Evolutionary conservation across 2,113 vertebrate species (phyloP), one percentile per base, ranked within the genome.

Genomic region (Arvicanthis niloticus): DNA sequence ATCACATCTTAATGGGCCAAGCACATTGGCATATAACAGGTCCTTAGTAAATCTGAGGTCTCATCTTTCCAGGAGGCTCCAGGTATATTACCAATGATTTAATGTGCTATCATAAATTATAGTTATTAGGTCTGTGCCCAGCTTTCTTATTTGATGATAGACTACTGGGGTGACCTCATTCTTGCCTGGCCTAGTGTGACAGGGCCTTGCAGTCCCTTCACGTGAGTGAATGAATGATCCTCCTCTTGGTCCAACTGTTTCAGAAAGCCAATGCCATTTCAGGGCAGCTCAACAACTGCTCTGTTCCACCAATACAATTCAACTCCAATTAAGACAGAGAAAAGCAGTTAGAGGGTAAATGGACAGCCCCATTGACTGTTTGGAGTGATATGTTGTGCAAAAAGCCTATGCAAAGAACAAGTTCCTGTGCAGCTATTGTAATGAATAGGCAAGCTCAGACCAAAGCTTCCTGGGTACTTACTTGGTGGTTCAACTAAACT

Each of bases 111-210:
- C n/a, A 58, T 82, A 81, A 89, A 84, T 92, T 75, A 76, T 60
- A 93, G 85, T 91, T 22, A 89, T 40, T 73, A 65, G 19, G 73
- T 91, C n/a, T 70, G n/a, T 60, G 37, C 51, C 24, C 37, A 91
- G 16, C 34, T 81, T 94, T 96, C 56, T 82, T 62, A 93, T 21
- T 68, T 92, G 76, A 93, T 72, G 68, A 56, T 26, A 86, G 78
- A 70, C 9, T 60, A 75, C 29, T 77, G 1, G 75, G 56, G 22
- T 78, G 19, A 82, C 26, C 11, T 48, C 34, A 56, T 67, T 82
- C 77, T 89, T 68, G 5, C 29, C 45, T 95, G 56, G 31, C 4
- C 70, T 37, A 77, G 21, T 48, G 10, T 73, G 80, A 95, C n/a
- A 0, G 7, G 70, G 70, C 70, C 37, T 40, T 72, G 17, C 80